Percentiles rank a stretch among this genome's conserved stretches.
Evolutionary conservation across 1,140 invertebrate species (phyloP).

Genomic region (Aphelenchoides besseyi): DNA sequence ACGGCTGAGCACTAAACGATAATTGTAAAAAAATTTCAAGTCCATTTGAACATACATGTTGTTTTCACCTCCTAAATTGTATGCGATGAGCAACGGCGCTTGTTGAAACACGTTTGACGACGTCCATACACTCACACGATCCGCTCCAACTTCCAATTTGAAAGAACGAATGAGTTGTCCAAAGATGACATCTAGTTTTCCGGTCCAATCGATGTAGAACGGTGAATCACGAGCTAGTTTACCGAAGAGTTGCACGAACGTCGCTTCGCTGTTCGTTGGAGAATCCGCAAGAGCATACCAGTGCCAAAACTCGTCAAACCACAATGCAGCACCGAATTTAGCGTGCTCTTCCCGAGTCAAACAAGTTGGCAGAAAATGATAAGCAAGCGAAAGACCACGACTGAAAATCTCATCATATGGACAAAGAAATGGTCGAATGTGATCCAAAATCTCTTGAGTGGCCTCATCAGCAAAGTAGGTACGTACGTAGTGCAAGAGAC

Average conservation of each 20-base stretch:
- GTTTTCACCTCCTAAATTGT: conserved; percentile 27
- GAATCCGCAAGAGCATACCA: conserved; percentile 33
- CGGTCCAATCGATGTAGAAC: conserved; percentile 79
- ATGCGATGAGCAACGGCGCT: conserved; percentile 30
- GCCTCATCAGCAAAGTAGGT: conserved; percentile 73
- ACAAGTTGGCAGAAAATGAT: conserved; percentile 75
- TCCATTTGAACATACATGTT: conserved; percentile 56
- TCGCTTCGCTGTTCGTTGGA: conserved; percentile 68
- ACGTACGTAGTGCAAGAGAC: conserved; percentile 49
- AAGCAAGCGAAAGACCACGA: conserved; percentile 70
- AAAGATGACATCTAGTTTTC: conserved; percentile 70
- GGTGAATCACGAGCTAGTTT: conserved; percentile 74
- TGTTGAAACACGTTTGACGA: conserved; percentile 16
- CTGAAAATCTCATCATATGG: conserved; percentile 71
- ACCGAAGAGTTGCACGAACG: conserved; percentile 69
- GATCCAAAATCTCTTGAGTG: conserved; percentile 80
- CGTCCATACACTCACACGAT: conserved; percentile 58
- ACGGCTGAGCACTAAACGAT: conserved; percentile 69
- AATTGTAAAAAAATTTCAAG: conserved; percentile 48
- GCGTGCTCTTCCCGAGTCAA: conserved; percentile 70
- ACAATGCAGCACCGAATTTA: conserved; percentile 69
- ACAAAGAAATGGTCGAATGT: conserved; percentile 71
- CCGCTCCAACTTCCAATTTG: conserved; percentile 76
- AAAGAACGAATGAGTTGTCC: conserved; percentile 74
- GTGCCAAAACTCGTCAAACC: conserved; percentile 76